Evolutionary conservation across 2,888 invertebrate genomes (phyloP), one percentile per base, ranked within the genome.

Genomic region (Heteromyza rotundicornis): DNA sequence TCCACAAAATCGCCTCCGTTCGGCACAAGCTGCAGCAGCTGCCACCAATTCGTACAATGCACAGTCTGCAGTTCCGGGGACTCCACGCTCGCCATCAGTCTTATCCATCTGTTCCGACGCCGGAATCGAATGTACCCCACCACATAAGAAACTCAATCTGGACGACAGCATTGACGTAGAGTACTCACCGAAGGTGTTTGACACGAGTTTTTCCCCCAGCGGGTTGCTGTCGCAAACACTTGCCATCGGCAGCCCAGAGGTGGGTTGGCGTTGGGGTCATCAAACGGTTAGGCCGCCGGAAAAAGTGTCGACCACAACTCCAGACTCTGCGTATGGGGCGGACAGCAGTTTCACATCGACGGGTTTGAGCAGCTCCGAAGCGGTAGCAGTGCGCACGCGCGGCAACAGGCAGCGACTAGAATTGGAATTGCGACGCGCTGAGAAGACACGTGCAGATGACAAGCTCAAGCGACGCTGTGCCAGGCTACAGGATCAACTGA

Each of bases 211-310:
- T 19, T 81, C 81, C 2, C 81, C 80, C 5, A 71, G 70, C 24
- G 71, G 70, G 8, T 57, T 76, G 5, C 72, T 79, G n/a, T 80
- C 80, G 0, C 80, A 81, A 50, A 78, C 81, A 0, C 64, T 79
- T 54, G 69, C 73, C 5, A 74, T 71, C 14, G 75, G 79, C 47
- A 81, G 81, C 58, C 81, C 81, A 0, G 81, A 81, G 23, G 80
- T 81, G 1, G 72, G 78, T 3, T 81, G 81, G 81, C 77, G 73
- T 20, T 81, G 81, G 81, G 75, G 71, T 12, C 69, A 68, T 1
- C 23, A 64, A 32, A 17, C 55, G 1, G n/a, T n/a, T n/a, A 57
- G 32, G 50, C n/a, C 10, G 16, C 59, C 67, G 16, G 65, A 65
- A 8, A 49, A 22, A 16, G 22, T 66, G 12, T 53, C 55, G 16